phyloP scores from a whole-genome alignment of 1,140 invertebrate genomes.

The Drosophila persimilis region DNA sequence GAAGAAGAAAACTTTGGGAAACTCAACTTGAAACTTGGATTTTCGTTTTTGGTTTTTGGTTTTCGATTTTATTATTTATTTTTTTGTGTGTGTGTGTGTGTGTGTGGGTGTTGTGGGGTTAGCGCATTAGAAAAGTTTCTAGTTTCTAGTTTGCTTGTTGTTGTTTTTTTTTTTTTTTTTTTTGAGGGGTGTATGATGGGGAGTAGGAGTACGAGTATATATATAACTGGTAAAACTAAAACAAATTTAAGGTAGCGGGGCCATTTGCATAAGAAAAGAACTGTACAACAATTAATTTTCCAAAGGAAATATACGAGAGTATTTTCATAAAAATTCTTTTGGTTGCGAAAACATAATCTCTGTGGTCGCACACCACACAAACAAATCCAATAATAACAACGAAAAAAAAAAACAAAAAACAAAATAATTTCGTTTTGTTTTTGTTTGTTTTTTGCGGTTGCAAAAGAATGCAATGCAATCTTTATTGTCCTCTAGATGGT shows the following conservation, averaged over 20 bases:
- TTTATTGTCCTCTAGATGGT: constrained; percentile 70
- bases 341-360: constrained; percentile 74
- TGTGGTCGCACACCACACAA: constrained; percentile 23
- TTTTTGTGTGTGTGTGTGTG: neutral
- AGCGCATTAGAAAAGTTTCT: constrained; percentile 33
- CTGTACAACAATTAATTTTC: constrained; percentile 73
- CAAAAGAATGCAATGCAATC: constrained; percentile 39
- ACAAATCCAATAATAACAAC: constrained; percentile 29
- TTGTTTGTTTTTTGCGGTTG: constrained; percentile 15
- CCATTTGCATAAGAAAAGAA: constrained; percentile 68
- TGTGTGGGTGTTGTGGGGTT: constrained; percentile 20
- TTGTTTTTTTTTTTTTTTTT: neutral
- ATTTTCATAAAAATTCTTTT: constrained; percentile 69
- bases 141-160: constrained; percentile 15
- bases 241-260: constrained; percentile 82
- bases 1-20: constrained; percentile 55
- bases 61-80: constrained; percentile 17
- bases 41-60: constrained; percentile 22
- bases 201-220: constrained; percentile 15
- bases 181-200: constrained; percentile 17
- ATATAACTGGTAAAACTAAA: constrained; percentile 60
- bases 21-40: constrained; percentile 65
- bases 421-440: constrained; percentile 32
- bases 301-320: constrained; percentile 26
- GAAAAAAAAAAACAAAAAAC: constrained; percentile 11